These are phyloP conservation scores for Alectura lathami DNA, from an alignment of 2,113 vertebrate genomes.

Conservation along the genomic window DNA sequence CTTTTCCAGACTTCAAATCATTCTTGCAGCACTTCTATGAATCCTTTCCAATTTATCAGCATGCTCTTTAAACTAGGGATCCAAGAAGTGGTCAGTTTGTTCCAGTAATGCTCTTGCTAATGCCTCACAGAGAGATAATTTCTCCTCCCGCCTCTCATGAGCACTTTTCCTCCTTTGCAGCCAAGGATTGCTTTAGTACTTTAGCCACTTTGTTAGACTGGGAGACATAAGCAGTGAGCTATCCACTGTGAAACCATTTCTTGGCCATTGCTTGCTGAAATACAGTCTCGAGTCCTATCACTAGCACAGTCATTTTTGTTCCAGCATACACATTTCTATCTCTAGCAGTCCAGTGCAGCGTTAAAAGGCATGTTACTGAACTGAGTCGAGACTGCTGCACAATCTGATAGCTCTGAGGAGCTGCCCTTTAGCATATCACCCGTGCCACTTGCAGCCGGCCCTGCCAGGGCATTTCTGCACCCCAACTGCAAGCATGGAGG, in stretches of 20 bases:
- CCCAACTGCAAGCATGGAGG: rapidly evolving
- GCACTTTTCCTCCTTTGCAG: neutral
- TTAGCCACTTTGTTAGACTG: neutral
- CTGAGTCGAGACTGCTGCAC: neutral
- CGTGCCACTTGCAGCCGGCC: neutral
- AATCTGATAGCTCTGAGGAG: neutral
- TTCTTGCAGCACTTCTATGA: neutral
- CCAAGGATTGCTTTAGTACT: neutral
- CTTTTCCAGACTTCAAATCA: slow-evolving; percentile 30
- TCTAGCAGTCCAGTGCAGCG: rapidly evolving
- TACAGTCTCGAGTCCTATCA: neutral
- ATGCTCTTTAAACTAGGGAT: neutral
- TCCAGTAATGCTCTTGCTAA: slow-evolving; percentile 39
- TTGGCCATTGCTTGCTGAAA: neutral
- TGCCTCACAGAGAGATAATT: neutral
- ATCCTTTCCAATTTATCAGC: slow-evolving; percentile 45
- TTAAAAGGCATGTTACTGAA: rapidly evolving
- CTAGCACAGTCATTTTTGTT: neutral
- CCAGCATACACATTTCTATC: neutral
- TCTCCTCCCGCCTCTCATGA: neutral
- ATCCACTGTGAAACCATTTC: neutral
- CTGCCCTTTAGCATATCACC: neutral
- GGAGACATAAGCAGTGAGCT: neutral
- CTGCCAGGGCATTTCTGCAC: neutral
- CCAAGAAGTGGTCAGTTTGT: slow-evolving; percentile 27